These are phyloP conservation scores for Anhinga anhinga DNA, from an alignment of 2,113 vertebrate genomes.

Conservation along the genomic window DNA sequence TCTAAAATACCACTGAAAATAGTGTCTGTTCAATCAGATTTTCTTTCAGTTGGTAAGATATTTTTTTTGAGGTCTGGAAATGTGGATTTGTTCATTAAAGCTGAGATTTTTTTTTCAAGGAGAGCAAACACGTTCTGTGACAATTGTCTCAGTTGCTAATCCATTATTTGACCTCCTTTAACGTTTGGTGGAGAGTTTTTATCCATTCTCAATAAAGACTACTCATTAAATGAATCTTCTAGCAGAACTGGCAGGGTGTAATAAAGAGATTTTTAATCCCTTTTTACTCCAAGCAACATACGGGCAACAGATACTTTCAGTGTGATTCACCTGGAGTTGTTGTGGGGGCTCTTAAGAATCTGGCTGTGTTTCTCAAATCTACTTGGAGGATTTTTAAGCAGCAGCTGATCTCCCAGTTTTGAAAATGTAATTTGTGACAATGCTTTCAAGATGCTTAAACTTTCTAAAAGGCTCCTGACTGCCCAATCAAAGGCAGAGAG, in stretches of 20 bases:
- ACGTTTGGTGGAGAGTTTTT: background rate
- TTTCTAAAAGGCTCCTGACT: background rate
- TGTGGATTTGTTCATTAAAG: background rate
- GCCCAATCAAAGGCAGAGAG: rapidly evolving
- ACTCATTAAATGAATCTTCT: background rate
- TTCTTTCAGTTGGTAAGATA: background rate
- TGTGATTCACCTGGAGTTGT: background rate
- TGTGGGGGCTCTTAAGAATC: background rate
- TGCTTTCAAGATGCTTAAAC: background rate
- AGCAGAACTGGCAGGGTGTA: background rate
- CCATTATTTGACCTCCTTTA: background rate
- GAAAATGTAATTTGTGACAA: background rate
- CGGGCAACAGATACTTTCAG: background rate
- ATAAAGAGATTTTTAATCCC: background rate
- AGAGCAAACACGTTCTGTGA: background rate
- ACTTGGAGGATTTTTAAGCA: background rate
- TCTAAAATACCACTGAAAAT: background rate
- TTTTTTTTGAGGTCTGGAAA: background rate
- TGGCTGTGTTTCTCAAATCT: background rate
- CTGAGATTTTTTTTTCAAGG: background rate
- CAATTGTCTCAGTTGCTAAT: background rate
- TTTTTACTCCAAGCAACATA: background rate
- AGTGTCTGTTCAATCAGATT: background rate
- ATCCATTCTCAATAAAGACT: background rate
- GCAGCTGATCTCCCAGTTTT: background rate